Conservation (phyloP, 1,140 invertebrate species). For the Pissodes strobi region DNA sequence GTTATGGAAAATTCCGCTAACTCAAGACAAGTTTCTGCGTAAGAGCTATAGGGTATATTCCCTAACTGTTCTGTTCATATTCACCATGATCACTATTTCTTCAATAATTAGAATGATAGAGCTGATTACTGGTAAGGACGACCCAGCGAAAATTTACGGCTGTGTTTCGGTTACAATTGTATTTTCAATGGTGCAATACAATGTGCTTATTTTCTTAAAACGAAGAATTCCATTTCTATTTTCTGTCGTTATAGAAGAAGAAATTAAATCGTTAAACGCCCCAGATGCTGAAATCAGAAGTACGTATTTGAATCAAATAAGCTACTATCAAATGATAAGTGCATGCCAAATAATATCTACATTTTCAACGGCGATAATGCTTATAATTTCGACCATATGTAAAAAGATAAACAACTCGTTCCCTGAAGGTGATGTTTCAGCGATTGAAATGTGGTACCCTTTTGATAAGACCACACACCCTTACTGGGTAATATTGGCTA, state of each 20-base stretch:
- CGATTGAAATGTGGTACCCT: slow-evolving; percentile 3
- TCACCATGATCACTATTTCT: neutral
- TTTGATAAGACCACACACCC: slow-evolving; percentile 1
- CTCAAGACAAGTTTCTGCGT: neutral
- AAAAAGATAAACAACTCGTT: neutral
- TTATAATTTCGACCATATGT: neutral
- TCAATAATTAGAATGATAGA: neutral
- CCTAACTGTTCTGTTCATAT: neutral
- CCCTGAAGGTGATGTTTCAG: neutral
- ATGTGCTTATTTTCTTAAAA: slow-evolving; percentile 5
- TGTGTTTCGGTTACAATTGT: neutral
- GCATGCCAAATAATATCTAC: slow-evolving; percentile 3
- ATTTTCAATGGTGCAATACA: neutral
- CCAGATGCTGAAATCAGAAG: neutral
- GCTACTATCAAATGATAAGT: neutral
- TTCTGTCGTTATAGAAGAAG: neutral
- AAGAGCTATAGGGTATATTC: slow-evolving; percentile 1
- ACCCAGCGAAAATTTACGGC: neutral
- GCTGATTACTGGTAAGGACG: neutral
- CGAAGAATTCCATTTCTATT: slow-evolving; percentile 5
- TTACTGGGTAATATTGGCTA: neutral
- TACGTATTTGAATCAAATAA: neutral
- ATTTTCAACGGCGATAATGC: neutral
- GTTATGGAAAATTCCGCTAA: slow-evolving; percentile 3
- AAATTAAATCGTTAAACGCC: neutral